Conservation (phyloP, 92 coral and sea anemone genomes). For the Paragorgia papillata region DNA sequence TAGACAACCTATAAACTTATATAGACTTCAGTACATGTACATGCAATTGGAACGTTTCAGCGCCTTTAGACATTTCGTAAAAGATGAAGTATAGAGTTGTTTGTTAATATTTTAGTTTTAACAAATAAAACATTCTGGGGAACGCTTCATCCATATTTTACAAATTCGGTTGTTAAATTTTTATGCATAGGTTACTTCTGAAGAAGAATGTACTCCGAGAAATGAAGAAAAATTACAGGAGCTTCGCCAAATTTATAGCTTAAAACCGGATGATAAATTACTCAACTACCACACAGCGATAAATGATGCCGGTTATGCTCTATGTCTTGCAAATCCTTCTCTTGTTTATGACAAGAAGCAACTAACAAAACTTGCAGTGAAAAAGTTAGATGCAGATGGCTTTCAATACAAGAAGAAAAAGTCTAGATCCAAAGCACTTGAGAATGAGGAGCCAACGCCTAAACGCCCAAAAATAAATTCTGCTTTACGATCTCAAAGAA, state of each 20-base stretch:
- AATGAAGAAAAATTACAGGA: constrained; percentile 4
- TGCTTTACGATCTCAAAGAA: constrained; percentile 27
- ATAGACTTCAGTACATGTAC: no score
- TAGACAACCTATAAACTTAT: no score
- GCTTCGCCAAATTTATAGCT: constrained; percentile 20
- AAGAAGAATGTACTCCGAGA: not conserved
- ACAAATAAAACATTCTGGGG: no score
- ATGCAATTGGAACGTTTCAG: no score
- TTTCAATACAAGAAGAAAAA: constrained; percentile 33
- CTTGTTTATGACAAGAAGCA: constrained; percentile 37
- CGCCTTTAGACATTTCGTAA: no score
- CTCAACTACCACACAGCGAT: constrained; percentile 29
- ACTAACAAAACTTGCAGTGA: constrained; percentile 33
- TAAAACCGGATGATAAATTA: constrained; percentile 42
- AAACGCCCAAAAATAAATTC: constrained; percentile 41
- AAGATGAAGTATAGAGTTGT: no score
- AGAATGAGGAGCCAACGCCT: constrained; percentile 16
- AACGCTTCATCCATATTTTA: no score
- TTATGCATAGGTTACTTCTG: not conserved
- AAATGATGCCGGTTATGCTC: constrained; percentile 19
- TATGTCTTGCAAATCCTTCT: constrained; percentile 10
- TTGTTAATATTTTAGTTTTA: no score
- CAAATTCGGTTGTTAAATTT: not conserved
- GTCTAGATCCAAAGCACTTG: constrained; percentile 36
- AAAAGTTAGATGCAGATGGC: constrained; percentile 27